These are phyloP conservation scores for Notarius lentiginosus DNA, from an alignment of 2,113 vertebrate genomes.

Conservation along the genomic window DNA sequence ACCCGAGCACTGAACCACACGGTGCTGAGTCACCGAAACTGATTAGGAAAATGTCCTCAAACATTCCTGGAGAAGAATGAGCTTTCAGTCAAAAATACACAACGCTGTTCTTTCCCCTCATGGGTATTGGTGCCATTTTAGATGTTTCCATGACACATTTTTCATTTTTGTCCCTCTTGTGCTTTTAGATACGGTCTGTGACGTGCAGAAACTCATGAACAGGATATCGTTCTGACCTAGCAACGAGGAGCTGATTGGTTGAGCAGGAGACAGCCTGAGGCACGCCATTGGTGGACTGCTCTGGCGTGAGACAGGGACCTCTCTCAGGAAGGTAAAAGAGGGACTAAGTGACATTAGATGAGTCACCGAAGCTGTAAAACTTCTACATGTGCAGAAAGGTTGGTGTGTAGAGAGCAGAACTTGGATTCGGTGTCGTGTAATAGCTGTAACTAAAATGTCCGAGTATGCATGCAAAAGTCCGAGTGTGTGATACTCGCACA, in stretches of 20 bases:
- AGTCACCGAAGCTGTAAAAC: constrained; percentile 47
- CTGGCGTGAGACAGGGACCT: constrained; percentile 51
- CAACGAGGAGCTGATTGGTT: constrained; percentile 59
- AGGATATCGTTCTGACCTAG: constrained; percentile 58
- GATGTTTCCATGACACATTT: constrained; percentile 25
- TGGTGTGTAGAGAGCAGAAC: background rate
- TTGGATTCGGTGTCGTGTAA: background rate
- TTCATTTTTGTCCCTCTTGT: constrained; percentile 21
- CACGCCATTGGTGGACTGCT: constrained; percentile 50
- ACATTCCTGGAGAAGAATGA: constrained; percentile 23
- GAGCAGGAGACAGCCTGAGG: constrained; percentile 39
- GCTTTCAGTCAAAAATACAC: constrained; percentile 14
- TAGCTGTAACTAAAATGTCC: background rate
- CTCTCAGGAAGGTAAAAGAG: constrained; percentile 44
- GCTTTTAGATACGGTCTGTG: constrained; percentile 47
- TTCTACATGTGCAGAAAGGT: constrained; percentile 28
- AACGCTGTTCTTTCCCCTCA: background rate
- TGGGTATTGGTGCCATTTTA: constrained; percentile 14
- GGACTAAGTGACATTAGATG: constrained; percentile 35
- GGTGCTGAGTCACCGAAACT: constrained; percentile 16
- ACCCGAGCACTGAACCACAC: constrained; percentile 8
- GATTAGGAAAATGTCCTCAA: constrained; percentile 30
- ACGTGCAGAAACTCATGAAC: constrained; percentile 47
- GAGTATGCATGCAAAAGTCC: background rate
- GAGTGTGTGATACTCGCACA: background rate